Evolutionary conservation across 2,113 vertebrate species (phyloP), one percentile per base, ranked within the genome.

Genomic region (Chaetops frenatus): DNA sequence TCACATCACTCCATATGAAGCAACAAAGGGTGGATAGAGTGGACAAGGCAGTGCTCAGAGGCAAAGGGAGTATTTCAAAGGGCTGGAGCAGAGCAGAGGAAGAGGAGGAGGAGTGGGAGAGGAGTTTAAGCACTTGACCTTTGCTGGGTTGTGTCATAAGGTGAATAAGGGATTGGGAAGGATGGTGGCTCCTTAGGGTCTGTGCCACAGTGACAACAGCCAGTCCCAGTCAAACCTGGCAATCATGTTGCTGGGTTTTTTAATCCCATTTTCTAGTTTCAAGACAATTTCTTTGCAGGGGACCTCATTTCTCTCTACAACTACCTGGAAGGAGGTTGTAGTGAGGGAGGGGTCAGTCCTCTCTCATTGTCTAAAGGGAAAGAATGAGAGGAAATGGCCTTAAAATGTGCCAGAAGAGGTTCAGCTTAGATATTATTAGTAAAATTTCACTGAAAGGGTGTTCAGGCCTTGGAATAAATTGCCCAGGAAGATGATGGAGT

Each of bases 311-410:
- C 31, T 70, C 35, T 70, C 42, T 36, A 24, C 25, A 70, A 2
- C 3, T 28, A 17, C 35, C 5, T 28, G 12, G 20, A 36, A 62
- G 22, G 71, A 62, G 21, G 4, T 42, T 76, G 25, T 12, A 54
- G n/a, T 23, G 40, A 40, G 35, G 21, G 42, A 29, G 27, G 21
- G 7, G 7, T 56, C 18, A 6, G 48, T 53, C 10, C 9, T 10
- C 12, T 69, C 71, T 18, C 15, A 10, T 47, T 70, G n/a, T 20
- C 35, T 70, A 33, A 48, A 56, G 48, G 28, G 60, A 77, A 56
- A 83, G 15, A 10, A 42, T 2, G 2, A 61, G 20, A 82, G 17
- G 10, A 35, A 62, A 48, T 0, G 1, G 7, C 35, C 21, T 83
- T 33, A 62, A 70, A 15, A 36, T 28, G 9, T 56, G 15, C 40